phyloP scores from a whole-genome alignment of 2,888 invertebrate species.

The Leptinotarsa tumamoca region DNA sequence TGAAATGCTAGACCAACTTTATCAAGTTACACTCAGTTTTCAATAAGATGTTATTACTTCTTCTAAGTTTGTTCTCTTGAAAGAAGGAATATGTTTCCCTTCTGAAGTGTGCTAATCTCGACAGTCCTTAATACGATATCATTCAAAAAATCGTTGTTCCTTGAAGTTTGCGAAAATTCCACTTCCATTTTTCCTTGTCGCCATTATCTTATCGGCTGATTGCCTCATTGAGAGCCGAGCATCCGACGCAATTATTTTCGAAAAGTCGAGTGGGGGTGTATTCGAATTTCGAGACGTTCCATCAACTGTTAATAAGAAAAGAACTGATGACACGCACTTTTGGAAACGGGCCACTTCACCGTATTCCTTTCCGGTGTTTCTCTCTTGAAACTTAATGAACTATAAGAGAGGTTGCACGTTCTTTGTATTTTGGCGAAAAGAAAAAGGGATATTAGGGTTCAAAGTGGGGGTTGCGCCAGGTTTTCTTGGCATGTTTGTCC shows the following conservation, averaged over 20 bases:
- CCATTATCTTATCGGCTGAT: constrained; percentile 1
- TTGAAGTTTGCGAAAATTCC: background rate
- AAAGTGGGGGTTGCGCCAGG: background rate
- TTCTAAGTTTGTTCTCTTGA: background rate
- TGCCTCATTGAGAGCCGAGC: background rate
- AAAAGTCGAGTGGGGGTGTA: background rate
- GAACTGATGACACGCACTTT: constrained; percentile 23
- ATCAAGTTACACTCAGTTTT: too few species aligned
- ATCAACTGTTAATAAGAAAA: constrained; percentile 1
- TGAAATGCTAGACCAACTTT: too few species aligned
- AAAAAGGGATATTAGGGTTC: background rate
- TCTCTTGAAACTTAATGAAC: constrained; percentile 11
- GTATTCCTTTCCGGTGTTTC: background rate
- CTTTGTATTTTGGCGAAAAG: constrained; percentile 1
- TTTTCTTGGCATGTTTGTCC: too few species aligned
- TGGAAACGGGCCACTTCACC: background rate
- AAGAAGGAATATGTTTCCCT: background rate
- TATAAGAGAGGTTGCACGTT: background rate
- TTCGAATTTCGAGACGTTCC: constrained; percentile 6
- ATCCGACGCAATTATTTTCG: constrained; percentile 1
- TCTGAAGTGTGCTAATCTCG: background rate
- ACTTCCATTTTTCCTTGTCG: constrained; percentile 5
- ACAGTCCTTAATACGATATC: background rate
- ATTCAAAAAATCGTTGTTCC: background rate
- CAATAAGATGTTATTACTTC: background rate